Evolutionary conservation across 2,888 invertebrate genomes (phyloP), one percentile per base, ranked within the genome.

Genomic region (Parthenolecanium corni): DNA sequence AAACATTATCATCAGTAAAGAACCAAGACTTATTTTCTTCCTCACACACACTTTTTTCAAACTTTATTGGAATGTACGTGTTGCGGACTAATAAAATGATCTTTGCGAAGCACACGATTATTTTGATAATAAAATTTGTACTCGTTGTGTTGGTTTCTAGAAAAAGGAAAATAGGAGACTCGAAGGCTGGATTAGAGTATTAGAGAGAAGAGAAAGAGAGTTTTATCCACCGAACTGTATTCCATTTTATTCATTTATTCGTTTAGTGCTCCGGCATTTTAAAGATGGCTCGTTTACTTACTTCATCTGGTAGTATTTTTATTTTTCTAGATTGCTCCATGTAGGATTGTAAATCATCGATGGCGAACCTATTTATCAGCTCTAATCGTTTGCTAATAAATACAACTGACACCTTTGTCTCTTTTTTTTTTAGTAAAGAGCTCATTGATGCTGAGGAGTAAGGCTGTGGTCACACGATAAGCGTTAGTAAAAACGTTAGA

Each of bases 221-320:
- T 36, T 9, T 31, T 46, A 49, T 23, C 40, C n/a, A 51, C 51
- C 61, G 61, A 61, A 61, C 25, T 52, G 51, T 61, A 61, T 61
- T 61, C 36, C 36, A 47, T 58, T 49, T 58, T 58, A 47, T 58
- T 31, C 36, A 46, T 61, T 61, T 61, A 61, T 61, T 61, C 61
- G 61, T 61, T 61, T 61, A 61, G 21, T 51, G 21, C 61, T 51
- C 51, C 40, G 12, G 21, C 23, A 23, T 20, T 31, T 31, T 31
- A 31, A 31, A 31, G 31, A 31, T 31, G 31, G 51, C 36, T 23
- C 51, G 51, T 61, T 61, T 61, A 47, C 51, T 61, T 11, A 23
- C 38, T 51, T 31, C 49, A 47, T 38, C 49, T 49, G 21, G 51
- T 51, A 16, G 36, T 36, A 58, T 42, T 31, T 21, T 25, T 58